Evolutionary conservation across 2,888 invertebrate species (phyloP), one percentile per base, ranked within the genome.

Genomic region (Xestia sexstrigata): DNA sequence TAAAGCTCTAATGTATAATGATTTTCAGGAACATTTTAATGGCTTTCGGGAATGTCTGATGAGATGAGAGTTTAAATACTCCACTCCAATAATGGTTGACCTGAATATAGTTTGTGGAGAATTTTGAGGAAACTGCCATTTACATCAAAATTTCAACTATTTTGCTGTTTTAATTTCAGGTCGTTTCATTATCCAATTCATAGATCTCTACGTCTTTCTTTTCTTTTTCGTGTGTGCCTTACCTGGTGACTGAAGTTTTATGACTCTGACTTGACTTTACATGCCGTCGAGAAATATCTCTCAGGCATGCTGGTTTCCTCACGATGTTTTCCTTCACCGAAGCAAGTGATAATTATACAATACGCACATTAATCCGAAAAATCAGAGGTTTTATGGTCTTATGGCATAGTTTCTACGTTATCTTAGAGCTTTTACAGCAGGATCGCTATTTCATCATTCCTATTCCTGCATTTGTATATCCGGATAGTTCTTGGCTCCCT

Each of bases 21-120:
- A 30, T 60, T 60, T 17, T 30, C 17, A 17, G 30, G 3, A 39
- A 35, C 6, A 47, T 62, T 26, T 58, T 7, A 70, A 45, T 42
- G 11, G 9, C n/a, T 78, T 63, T n/a, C 15, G 42, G 63, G 62
- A 78, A 58, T 23, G 17, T 3, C 13, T 55, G 30, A 30, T 77
- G 26, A 67, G 26, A 20, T 17, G 60, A 26, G 35, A 52, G 9
- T 30, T 35, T n/a, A 4, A 47, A 58, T 17, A 13, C 6, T 60
- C 23, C 3, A n/a, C 35, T 13, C 15, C n/a, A 20, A n/a, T 30
- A 17, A 15, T 42, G 8, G 26, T n/a, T 26, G 42, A 26, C 49
- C 49, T 20, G 15, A 70, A n/a, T 47, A 70, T 42, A 39, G 17
- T 17, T 47, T 8, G 17, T 58, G 30, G 6, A 35, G 7, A 39